Percentiles rank a stretch among this genome's conserved stretches.
phyloP scores from a whole-genome alignment of 1,140 invertebrate species.

The Hydropsyche tenuis region DNA sequence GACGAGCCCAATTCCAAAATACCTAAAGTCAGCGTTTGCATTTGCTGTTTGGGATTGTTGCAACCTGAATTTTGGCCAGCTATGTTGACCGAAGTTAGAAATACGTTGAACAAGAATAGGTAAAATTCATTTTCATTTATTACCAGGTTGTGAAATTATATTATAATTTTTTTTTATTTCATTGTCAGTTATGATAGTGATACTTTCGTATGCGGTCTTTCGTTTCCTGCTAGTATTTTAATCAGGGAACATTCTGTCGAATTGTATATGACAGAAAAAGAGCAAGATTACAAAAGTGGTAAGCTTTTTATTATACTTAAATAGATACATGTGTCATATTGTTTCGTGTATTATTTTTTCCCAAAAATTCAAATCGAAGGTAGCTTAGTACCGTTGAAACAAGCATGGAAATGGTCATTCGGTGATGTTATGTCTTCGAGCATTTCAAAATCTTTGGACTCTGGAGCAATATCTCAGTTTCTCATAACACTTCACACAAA shows the following conservation, averaged over 20 bases:
- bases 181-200: slow-evolving; percentile 54
- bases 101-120: too few relatives aligned
- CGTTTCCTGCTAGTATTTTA: slow-evolving; percentile 54
- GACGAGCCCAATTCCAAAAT: slow-evolving; percentile 52
- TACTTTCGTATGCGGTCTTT: slow-evolving; percentile 57
- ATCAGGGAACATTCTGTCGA: slow-evolving; percentile 55
- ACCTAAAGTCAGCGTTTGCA: slow-evolving; percentile 52
- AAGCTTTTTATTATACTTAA: not conserved
- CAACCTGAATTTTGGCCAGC: slow-evolving; percentile 55
- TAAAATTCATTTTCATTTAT: not conserved
- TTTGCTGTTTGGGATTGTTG: slow-evolving; percentile 56
- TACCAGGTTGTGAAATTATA: not conserved
- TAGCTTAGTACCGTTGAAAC: slow-evolving; percentile 54
- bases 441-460: slow-evolving; percentile 53
- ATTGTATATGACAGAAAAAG: slow-evolving; percentile 51
- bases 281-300: slow-evolving; percentile 51
- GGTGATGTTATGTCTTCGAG: slow-evolving; percentile 50
- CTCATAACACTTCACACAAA: slow-evolving; percentile 56
- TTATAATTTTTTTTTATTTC: not conserved
- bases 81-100: slow-evolving; percentile 44
- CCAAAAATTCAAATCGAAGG: slow-evolving; percentile 48
- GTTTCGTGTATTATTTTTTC: slow-evolving; percentile 11
- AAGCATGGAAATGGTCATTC: slow-evolving; percentile 60
- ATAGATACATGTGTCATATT: not conserved
- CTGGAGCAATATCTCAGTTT: slow-evolving; percentile 56